These are phyloP conservation scores for Fabriciana adippe DNA, from an alignment of 2,888 invertebrate genomes.

Conservation along the genomic window DNA sequence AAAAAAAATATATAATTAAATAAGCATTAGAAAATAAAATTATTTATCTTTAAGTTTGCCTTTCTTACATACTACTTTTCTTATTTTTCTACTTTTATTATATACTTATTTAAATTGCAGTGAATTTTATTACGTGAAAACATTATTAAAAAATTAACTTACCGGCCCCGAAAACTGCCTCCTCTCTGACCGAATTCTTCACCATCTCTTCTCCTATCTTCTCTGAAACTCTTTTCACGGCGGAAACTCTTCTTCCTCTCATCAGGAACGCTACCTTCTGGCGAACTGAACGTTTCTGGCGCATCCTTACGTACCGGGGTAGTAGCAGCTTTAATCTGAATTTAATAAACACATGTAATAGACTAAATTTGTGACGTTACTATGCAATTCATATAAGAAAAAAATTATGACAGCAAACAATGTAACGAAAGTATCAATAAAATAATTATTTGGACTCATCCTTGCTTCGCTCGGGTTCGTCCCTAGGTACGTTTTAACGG, in stretches of 20 bases:
- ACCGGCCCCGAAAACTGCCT: constrained; percentile 69
- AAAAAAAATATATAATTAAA: too few species aligned
- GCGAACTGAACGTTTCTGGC: constrained; percentile 68
- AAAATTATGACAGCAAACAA: too few species aligned
- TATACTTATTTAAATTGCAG: too few species aligned
- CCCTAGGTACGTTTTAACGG: too few species aligned
- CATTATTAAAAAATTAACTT: constrained; percentile 18
- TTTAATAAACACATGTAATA: neutral
- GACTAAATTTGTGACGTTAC: neutral
- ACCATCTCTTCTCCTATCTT: constrained; percentile 59
- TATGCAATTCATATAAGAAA: neutral
- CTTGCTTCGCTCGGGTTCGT: too few species aligned
- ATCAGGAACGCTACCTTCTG: constrained; percentile 62
- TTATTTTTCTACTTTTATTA: too few species aligned
- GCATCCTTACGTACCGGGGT: constrained; percentile 69
- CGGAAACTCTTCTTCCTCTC: constrained; percentile 61
- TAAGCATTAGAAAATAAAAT: neutral
- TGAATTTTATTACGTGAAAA: too few species aligned
- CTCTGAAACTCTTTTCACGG: constrained; percentile 73
- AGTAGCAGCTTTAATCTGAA: constrained; percentile 52
- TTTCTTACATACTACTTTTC: too few species aligned
- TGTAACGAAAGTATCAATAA: too few species aligned
- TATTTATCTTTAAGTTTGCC: too few species aligned
- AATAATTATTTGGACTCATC: too few species aligned
- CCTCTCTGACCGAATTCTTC: constrained; percentile 66